Conservation (phyloP, 1,140 invertebrate genomes). For the Popillia japonica region DNA sequence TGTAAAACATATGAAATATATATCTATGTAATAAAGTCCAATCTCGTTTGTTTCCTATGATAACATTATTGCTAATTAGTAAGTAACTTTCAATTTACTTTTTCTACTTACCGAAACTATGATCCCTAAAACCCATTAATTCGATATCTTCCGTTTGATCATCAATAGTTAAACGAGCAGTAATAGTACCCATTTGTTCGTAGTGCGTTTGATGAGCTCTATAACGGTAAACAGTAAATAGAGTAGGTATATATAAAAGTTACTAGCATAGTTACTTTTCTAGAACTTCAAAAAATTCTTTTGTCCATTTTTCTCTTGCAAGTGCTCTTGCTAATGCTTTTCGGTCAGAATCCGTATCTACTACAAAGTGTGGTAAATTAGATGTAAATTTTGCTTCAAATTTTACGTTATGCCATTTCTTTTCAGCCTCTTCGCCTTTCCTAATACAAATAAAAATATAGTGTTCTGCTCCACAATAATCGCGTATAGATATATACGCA, state of each 20-base stretch:
- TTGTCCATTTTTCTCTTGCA: constrained; percentile 72
- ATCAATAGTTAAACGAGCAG: constrained; percentile 65
- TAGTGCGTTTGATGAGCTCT: constrained; percentile 79
- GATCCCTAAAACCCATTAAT: constrained; percentile 70
- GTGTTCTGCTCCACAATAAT: not conserved
- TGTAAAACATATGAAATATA: constrained; percentile 73
- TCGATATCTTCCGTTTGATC: constrained; percentile 61
- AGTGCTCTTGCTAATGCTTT: constrained; percentile 69
- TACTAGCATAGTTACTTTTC: constrained; percentile 63
- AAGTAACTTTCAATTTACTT: no score
- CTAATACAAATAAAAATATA: constrained; percentile 10
- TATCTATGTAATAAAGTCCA: constrained; percentile 78
- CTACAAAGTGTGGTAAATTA: constrained; percentile 68
- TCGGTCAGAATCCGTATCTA: constrained; percentile 71
- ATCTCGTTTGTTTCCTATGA: constrained; percentile 69
- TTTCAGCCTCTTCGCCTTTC: not conserved
- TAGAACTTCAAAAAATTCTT: constrained; percentile 69
- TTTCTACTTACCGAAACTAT: constrained; percentile 70
- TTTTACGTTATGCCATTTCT: constrained; percentile 57
- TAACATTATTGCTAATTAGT: constrained; percentile 22
- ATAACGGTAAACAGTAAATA: constrained; percentile 42
- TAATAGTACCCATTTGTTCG: constrained; percentile 73
- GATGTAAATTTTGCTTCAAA: constrained; percentile 65
- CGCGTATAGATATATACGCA: constrained; percentile 38
- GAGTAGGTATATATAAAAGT: not conserved